Evolutionary conservation across 2,113 vertebrate species (phyloP), one percentile per base, ranked within the genome.

Genomic region (Butorides virescens): DNA sequence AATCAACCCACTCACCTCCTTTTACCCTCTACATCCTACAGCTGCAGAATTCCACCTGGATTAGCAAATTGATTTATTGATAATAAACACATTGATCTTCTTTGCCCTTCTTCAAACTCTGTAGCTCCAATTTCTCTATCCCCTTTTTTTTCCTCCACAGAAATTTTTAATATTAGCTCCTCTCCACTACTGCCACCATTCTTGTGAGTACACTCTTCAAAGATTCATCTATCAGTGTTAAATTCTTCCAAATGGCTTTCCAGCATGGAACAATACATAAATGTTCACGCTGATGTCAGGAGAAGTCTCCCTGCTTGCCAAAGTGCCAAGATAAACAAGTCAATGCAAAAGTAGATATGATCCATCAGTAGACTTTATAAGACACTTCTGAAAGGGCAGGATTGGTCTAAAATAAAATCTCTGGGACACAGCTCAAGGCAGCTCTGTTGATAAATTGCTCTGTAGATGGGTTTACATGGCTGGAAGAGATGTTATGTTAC

Each of bases 61-160:
- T 96, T 97, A 95, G 42, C 44, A 80, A 88, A 97, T 79, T 95
- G 94, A 97, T 97, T 97, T 97, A 97, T 97, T 97, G 96, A 93
- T 97, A 97, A 97, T 75, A 95, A 97, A 95, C 75, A 96, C 59
- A 98, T 96, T 95, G 97, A 96, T 97, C 91, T 96, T 94, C 76
- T 95, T 95, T 95, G 70, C 61, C 87, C 70, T 97, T 97, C 86
- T 93, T 36, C 79, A 92, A 79, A 30, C 42, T 87, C 49, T n/a
- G 47, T 34, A 61, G 39, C 88, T 78, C 56, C 30, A 39, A 50
- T 96, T 82, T 85, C 59, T 94, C 56, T 91, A 42, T 30, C 23
- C 15, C 21, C 19, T 63, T 5, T 37, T 77, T 88, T 79, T 67
- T 49, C 13, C 46, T 83, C 26, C 49, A 20, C 7, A 39, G 73